A percentile compares a stretch with the other conserved stretches of the same genome.
Conservation (phyloP, 2,113 vertebrate species). For the Scortum barcoo region DNA sequence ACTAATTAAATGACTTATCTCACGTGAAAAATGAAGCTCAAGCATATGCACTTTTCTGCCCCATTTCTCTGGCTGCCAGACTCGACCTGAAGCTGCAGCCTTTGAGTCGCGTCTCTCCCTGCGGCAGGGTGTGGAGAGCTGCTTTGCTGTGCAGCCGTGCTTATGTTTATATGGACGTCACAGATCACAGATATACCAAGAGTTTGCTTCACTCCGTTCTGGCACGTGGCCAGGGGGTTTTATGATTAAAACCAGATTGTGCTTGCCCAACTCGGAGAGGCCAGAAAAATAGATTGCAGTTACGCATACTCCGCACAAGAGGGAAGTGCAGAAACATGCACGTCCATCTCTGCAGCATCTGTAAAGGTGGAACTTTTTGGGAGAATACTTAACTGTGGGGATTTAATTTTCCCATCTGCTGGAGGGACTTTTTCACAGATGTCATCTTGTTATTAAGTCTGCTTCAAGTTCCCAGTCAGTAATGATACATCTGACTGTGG, state of each 20-base stretch:
- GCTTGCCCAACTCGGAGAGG: conserved; percentile 66
- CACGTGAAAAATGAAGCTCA: conserved; percentile 7
- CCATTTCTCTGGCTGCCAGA: conserved; percentile 24
- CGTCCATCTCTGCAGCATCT: conserved; percentile 41
- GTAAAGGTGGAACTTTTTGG: conserved; percentile 40
- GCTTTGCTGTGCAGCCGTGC: conserved; percentile 32
- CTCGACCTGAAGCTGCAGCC: conserved; percentile 23
- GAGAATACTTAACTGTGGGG: conserved; percentile 13
- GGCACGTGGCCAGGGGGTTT: conserved; percentile 75
- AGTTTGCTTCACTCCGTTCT: conserved; percentile 73
- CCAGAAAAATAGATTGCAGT: conserved; percentile 81
- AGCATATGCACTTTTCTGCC: neutral
- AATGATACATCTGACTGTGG: conserved; percentile 50
- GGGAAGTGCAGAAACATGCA: conserved; percentile 70
- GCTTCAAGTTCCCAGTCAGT: conserved; percentile 31
- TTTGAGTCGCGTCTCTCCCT: conserved; percentile 14
- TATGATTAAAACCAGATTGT: conserved; percentile 87
- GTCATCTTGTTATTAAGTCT: conserved; percentile 54
- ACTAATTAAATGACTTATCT: conserved; percentile 29
- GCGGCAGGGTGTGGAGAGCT: conserved; percentile 27
- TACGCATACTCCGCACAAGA: conserved; percentile 83
- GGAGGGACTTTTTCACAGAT: conserved; percentile 42
- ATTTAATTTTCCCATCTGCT: conserved; percentile 30
- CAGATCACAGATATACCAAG: conserved; percentile 78
- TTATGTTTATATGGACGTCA: conserved; percentile 74